phyloP scores from a whole-genome alignment of 2,888 invertebrate genomes.

The Escarpia spicata region DNA sequence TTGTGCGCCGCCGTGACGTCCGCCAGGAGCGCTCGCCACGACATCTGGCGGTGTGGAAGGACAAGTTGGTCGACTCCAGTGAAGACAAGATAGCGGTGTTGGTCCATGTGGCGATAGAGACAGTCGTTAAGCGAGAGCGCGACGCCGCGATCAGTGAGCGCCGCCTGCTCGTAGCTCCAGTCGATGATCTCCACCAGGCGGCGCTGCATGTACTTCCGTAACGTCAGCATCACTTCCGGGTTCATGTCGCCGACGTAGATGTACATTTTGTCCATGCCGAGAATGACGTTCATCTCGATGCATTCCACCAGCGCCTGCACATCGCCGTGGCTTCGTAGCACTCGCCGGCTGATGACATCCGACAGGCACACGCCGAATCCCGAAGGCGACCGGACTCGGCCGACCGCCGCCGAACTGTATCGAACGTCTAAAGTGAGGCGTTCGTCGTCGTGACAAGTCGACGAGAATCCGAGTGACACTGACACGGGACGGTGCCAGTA shows the following conservation, averaged over 20 bases:
- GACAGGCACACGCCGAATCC: conserved; percentile 4
- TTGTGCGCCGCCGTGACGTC: neutral
- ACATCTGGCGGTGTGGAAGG: neutral
- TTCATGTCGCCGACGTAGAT: conserved; percentile 6
- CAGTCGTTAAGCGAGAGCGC: conserved; percentile 3
- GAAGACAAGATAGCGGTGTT: neutral
- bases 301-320: neutral
- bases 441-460: neutral
- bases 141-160: neutral
- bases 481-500: neutral
- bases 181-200: conserved; percentile 1
- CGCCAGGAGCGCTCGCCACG: conserved; percentile 16
- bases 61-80: neutral
- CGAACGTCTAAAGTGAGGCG: neutral
- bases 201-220: neutral
- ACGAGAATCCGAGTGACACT: neutral
- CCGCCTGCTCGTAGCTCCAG: neutral
- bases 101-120: neutral
- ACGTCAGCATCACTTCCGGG: neutral
- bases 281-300: neutral
- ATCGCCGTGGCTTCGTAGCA: neutral
- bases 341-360: neutral
- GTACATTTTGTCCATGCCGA: neutral
- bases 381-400: conserved; percentile 10
- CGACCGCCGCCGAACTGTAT: conserved; percentile 13